phyloP scores from a whole-genome alignment of 2,113 vertebrate species.

The Ovibos moschatus region DNA sequence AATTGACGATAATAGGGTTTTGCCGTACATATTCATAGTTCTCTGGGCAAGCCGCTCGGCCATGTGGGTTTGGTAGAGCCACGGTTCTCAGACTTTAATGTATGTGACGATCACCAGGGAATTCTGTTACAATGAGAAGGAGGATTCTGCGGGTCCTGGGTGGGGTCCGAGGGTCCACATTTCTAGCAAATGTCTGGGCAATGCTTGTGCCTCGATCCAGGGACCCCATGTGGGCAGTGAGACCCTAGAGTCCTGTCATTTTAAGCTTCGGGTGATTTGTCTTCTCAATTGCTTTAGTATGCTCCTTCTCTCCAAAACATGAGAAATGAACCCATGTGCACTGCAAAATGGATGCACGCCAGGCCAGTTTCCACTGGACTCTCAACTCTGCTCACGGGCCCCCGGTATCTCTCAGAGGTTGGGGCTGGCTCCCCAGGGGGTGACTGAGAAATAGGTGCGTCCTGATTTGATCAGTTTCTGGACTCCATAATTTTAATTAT shows the following conservation, averaged over 20 bases:
- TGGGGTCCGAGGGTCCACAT: neutral
- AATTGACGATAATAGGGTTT: constrained; percentile 42
- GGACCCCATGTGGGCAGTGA: rapidly evolving
- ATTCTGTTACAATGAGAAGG: neutral
- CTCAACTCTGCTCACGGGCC: rapidly evolving
- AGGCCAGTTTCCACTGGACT: rapidly evolving
- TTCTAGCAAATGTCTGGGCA: neutral
- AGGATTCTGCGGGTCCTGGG: neutral
- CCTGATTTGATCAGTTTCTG: neutral
- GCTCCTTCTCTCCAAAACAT: neutral
- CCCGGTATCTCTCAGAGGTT: rapidly evolving
- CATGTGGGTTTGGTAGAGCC: neutral
- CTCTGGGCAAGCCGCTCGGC: constrained; percentile 25
- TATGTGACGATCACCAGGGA: neutral
- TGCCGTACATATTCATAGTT: neutral
- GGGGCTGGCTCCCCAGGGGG: rapidly evolving
- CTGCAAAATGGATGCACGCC: rapidly evolving
- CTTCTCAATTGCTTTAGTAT: neutral
- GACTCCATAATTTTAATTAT: neutral
- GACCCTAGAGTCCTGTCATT: neutral
- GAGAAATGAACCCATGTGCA: neutral
- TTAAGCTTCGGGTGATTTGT: neutral
- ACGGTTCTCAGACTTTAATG: neutral
- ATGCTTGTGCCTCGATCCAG: too few species aligned
- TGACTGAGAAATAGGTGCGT: too few species aligned